A percentile compares a stretch with the other conserved stretches of the same genome.
Evolutionary conservation across 2,888 invertebrate genomes (phyloP).

Genomic region (Mesorhabditis belari): DNA sequence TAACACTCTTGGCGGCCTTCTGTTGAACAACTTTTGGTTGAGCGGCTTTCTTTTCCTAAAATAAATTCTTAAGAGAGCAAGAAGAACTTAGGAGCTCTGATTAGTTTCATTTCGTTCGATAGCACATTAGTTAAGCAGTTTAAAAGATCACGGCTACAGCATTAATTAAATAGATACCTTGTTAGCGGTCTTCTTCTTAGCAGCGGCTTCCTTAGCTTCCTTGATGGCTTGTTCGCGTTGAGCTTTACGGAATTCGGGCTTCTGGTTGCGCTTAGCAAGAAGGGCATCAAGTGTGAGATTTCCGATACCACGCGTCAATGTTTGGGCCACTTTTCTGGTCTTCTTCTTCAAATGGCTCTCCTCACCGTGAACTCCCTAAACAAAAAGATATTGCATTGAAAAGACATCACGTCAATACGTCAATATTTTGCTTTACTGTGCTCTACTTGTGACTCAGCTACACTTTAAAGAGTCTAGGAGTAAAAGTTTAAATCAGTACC

Average conservation of each 20-base stretch:
- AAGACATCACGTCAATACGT: neutral
- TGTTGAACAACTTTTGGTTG: constrained; percentile 61
- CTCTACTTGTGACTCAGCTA: neutral
- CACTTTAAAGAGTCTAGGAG: neutral
- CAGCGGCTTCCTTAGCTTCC: constrained; percentile 55
- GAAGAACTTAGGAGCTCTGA: no score
- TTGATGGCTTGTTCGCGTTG: constrained; percentile 96
- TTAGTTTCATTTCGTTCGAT: no score
- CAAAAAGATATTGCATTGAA: neutral
- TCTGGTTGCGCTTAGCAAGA: constrained; percentile 83
- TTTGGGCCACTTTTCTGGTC: constrained; percentile 64
- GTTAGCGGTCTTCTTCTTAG: constrained; percentile 38
- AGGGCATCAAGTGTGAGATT: constrained; percentile 95
- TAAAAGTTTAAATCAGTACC: constrained; percentile 60
- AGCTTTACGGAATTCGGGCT: constrained; percentile 91
- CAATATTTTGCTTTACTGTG: neutral
- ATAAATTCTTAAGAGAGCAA: constrained; percentile 7
- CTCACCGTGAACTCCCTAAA: constrained; percentile 69
- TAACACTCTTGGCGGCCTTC: constrained; percentile 80
- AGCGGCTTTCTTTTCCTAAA: constrained; percentile 64
- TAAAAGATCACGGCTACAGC: neutral
- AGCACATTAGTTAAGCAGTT: no score
- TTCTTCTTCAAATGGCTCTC: constrained; percentile 87
- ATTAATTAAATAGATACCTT: constrained; percentile 27
- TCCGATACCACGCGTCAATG: constrained; percentile 82